Conservation (phyloP, 1,140 invertebrate species). For the Callitettix versicolor region DNA sequence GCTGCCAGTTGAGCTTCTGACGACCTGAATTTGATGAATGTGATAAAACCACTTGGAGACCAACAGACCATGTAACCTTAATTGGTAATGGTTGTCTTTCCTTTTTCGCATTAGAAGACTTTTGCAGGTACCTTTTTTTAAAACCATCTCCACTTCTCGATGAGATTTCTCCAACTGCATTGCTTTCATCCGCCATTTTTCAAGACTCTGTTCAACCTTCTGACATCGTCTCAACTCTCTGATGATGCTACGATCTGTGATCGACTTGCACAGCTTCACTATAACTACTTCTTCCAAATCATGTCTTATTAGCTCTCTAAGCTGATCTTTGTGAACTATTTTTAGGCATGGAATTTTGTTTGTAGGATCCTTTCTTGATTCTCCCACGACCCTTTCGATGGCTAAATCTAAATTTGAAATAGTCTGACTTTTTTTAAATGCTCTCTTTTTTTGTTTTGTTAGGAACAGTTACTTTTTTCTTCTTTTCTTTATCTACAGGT, state of each 20-base stretch:
- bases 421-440: background rate
- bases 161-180: constrained; percentile 51
- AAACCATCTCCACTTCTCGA: constrained; percentile 55
- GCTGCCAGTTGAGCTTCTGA: too few relatives aligned
- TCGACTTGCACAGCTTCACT: constrained; percentile 59
- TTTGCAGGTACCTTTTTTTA: constrained; percentile 36
- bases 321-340: constrained; percentile 9
- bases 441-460: background rate
- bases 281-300: constrained; percentile 63
- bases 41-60: constrained; percentile 56
- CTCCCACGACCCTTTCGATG: background rate
- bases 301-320: constrained; percentile 25
- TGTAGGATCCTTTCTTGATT: background rate
- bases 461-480: too few relatives aligned
- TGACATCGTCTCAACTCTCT: constrained; percentile 54
- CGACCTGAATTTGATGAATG: constrained; percentile 19
- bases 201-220: constrained; percentile 46
- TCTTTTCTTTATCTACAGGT: too few relatives aligned
- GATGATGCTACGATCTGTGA: constrained; percentile 55
- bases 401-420: background rate
- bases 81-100: constrained; percentile 47
- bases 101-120: background rate
- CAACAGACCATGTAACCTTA: constrained; percentile 70
- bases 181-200: constrained; percentile 49
- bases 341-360: background rate